Evolutionary conservation across 2,888 invertebrate genomes (phyloP).

Genomic region (Diabrotica balteata): DNA sequence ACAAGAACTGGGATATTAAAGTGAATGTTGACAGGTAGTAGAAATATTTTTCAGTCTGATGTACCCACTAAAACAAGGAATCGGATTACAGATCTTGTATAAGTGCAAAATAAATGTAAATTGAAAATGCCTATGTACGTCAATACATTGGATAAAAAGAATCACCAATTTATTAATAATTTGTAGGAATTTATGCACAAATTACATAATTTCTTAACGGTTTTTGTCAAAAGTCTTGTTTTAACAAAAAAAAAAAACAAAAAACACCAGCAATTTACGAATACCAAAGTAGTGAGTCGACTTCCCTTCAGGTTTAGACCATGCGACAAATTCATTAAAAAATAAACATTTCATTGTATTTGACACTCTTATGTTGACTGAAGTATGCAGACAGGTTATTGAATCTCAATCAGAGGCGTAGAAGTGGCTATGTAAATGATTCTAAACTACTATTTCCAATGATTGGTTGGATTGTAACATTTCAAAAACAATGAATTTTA

Average conservation of each 20-base stretch:
- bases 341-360: constrained; percentile 40
- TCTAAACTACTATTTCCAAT: too few species aligned
- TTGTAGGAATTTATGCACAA: too few species aligned
- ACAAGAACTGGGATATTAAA: constrained; percentile 13
- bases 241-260: background rate
- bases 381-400: constrained; percentile 39
- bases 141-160: too few species aligned
- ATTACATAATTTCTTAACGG: too few species aligned
- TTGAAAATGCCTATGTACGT: too few species aligned
- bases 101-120: background rate
- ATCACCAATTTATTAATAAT: too few species aligned
- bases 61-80: background rate
- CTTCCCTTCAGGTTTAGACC: constrained; percentile 34
- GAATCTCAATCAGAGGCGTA: constrained; percentile 21
- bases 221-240: background rate
- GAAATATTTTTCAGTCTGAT: background rate
- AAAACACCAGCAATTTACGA: constrained; percentile 6
- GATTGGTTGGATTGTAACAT: too few species aligned
- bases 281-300: constrained; percentile 39
- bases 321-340: constrained; percentile 29
- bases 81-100: background rate
- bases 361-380: constrained; percentile 41
- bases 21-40: background rate
- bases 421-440: constrained; percentile 1
- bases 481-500: too few species aligned